These are phyloP conservation scores for Sceliomorpha sp. DNA, from an alignment of 2,888 invertebrate genomes.

Conservation along the genomic window DNA sequence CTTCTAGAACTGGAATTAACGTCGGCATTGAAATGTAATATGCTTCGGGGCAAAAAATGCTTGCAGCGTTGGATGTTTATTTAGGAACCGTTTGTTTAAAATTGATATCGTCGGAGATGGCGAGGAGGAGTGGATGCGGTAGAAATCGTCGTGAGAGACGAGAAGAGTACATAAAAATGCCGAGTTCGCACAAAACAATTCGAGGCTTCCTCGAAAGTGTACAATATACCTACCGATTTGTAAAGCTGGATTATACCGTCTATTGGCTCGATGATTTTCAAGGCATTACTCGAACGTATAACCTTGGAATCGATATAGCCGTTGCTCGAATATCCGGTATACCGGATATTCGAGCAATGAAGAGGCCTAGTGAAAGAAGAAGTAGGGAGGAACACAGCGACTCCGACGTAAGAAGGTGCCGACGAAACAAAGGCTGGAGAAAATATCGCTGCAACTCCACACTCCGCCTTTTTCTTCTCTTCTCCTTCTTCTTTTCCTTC, in stretches of 20 bases:
- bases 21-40: too few species aligned
- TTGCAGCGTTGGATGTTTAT: too few species aligned
- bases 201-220: slow-evolving; percentile 21
- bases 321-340: slow-evolving; percentile 42
- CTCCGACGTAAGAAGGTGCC: slow-evolving; percentile 45
- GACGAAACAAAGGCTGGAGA: slow-evolving; percentile 63
- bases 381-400: slow-evolving; percentile 43
- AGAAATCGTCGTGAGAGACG: too few species aligned
- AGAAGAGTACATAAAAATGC: background rate
- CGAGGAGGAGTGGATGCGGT: slow-evolving; percentile 9
- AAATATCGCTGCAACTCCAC: slow-evolving; percentile 58
- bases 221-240: slow-evolving; percentile 17
- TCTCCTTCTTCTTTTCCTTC: too few species aligned
- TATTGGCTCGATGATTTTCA: slow-evolving; percentile 33
- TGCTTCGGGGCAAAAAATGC: too few species aligned
- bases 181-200: slow-evolving; percentile 13
- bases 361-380: slow-evolving; percentile 42
- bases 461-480: slow-evolving; percentile 35
- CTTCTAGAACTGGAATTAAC: slow-evolving; percentile 35
- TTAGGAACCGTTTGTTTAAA: too few species aligned
- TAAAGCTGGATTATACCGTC: slow-evolving; percentile 33
- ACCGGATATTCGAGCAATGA: slow-evolving; percentile 34
- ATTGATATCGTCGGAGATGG: slow-evolving; percentile 28
- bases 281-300: slow-evolving; percentile 17
- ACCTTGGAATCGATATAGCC: slow-evolving; percentile 43